Evolutionary conservation across 2,797 vertebrate species (phyloP).

Genomic region (Anableps anableps): DNA sequence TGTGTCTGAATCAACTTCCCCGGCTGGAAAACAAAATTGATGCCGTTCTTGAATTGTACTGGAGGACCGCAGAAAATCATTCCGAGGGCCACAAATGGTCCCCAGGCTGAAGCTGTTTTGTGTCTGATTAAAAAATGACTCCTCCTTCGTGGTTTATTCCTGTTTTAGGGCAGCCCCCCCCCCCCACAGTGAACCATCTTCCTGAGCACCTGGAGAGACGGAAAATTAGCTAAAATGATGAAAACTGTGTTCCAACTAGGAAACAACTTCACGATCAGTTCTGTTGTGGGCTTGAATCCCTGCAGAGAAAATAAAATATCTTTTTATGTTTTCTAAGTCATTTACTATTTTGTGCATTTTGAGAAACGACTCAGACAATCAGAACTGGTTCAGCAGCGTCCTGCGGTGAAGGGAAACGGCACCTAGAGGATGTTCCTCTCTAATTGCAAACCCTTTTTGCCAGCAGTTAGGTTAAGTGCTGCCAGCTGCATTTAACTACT

Average conservation of each 20-base stretch:
- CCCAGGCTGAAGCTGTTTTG: background rate
- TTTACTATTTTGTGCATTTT: background rate
- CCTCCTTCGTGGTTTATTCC: background rate
- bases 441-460: slow-evolving; percentile 26
- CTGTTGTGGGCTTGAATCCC: background rate
- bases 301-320: background rate
- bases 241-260: background rate
- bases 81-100: background rate
- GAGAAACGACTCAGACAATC: background rate
- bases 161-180: too few relatives aligned
- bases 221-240: background rate
- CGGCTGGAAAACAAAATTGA: background rate
- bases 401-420: slow-evolving; percentile 9
- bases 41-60: background rate
- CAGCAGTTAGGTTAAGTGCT: slow-evolving; percentile 17
- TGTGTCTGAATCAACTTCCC: background rate
- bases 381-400: background rate
- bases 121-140: background rate
- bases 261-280: background rate
- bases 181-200: background rate
- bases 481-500: slow-evolving; percentile 14
- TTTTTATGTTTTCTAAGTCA: background rate
- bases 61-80: too few relatives aligned
- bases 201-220: background rate
- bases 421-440: background rate